Conservation (phyloP, 2,113 vertebrate species). For the Okapia johnstoni region DNA sequence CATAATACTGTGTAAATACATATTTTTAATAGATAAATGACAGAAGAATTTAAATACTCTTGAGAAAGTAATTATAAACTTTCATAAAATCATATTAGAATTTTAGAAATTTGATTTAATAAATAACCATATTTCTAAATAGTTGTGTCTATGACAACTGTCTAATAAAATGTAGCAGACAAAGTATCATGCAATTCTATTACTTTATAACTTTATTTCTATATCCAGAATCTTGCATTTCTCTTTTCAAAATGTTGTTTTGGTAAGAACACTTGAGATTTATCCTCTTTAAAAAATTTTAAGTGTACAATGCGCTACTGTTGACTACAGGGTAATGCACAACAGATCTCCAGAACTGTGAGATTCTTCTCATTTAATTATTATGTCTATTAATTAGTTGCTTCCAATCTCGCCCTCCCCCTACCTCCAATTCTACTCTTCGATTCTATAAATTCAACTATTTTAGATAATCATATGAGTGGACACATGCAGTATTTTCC, state of each 20-base stretch:
- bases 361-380: neutral
- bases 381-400: neutral
- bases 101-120: neutral
- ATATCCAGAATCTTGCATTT: neutral
- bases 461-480: neutral
- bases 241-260: neutral
- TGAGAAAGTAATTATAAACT: neutral
- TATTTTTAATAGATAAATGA: neutral
- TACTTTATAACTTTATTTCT: neutral
- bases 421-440: neutral
- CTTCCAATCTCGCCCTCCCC: neutral
- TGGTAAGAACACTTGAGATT: neutral
- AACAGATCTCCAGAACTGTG: neutral
- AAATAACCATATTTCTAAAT: neutral
- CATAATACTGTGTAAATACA: neutral
- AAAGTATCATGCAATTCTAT: neutral
- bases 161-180: neutral
- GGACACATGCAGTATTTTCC: neutral
- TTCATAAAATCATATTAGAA: neutral
- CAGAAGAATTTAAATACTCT: neutral
- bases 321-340: neutral
- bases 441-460: neutral
- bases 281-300: neutral
- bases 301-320: neutral
- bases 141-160: neutral